phyloP scores from a whole-genome alignment of 2,113 vertebrate species.

The Leptocoma aspasia region DNA sequence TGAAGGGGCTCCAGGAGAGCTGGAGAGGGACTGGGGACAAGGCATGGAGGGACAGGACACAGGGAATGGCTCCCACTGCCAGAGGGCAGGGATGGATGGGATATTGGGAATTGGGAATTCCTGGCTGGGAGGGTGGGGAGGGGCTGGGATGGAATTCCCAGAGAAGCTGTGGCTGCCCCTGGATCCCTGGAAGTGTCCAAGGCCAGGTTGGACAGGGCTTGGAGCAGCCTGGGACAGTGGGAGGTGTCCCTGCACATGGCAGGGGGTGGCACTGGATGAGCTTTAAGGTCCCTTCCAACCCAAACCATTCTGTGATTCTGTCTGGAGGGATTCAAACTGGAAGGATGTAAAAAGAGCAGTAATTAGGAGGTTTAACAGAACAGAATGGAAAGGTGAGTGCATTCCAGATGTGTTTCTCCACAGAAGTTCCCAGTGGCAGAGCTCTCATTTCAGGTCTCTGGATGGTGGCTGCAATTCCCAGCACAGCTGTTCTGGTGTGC shows the following conservation, averaged over 20 bases:
- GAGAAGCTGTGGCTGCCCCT: background rate
- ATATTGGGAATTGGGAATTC: background rate
- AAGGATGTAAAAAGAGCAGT: background rate
- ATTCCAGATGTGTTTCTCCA: background rate
- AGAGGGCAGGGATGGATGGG: background rate
- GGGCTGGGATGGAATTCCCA: rapidly evolving
- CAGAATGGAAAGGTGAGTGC: background rate
- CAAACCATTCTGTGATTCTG: rapidly evolving
- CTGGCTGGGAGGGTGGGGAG: background rate
- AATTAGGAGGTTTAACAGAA: background rate
- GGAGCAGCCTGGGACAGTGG: background rate
- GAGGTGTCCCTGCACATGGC: background rate
- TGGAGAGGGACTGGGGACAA: background rate
- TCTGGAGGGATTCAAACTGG: background rate
- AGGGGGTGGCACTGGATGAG: no score
- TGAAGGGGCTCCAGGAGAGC: background rate
- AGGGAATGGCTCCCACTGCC: background rate
- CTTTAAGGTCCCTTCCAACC: background rate
- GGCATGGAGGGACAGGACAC: background rate
- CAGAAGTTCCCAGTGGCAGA: background rate
- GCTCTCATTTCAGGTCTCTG: background rate
- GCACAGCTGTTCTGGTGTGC: background rate
- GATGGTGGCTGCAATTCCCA: rapidly evolving
- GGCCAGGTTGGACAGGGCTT: background rate
- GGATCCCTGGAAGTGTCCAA: background rate